These are phyloP conservation scores for Cepphus grylle DNA, from an alignment of 2,113 vertebrate species.

Conservation along the genomic window DNA sequence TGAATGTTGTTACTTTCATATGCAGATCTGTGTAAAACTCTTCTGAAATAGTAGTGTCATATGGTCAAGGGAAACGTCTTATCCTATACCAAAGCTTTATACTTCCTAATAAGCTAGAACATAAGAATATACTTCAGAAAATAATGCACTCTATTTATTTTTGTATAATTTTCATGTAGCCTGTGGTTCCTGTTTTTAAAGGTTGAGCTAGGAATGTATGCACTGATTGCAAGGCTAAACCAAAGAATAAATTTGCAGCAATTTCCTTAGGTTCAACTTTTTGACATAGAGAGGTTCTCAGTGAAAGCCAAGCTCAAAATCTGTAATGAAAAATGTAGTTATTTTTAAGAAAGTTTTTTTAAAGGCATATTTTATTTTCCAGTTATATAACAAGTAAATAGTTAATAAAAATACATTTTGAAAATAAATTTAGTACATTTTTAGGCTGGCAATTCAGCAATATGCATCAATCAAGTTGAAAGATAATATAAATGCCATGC, in stretches of 20 bases:
- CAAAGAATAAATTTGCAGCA: background rate
- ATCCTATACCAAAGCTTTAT: background rate
- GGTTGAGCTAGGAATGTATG: background rate
- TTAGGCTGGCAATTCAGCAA: slow-evolving; percentile 55
- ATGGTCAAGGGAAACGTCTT: background rate
- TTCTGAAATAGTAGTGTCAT: background rate
- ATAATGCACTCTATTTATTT: background rate
- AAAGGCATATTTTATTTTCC: background rate
- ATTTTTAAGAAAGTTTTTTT: background rate
- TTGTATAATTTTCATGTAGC: background rate
- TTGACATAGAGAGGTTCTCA: background rate
- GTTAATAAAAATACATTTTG: slow-evolving; percentile 52
- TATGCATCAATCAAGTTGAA: slow-evolving; percentile 53
- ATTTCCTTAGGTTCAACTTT: background rate
- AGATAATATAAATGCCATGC: slow-evolving; percentile 59
- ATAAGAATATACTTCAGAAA: background rate
- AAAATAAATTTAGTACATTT: slow-evolving; percentile 38
- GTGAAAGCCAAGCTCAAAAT: background rate
- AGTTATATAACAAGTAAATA: slow-evolving; percentile 25
- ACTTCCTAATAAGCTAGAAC: background rate
- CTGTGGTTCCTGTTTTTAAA: background rate
- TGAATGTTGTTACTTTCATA: background rate
- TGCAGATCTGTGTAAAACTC: background rate
- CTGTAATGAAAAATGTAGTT: background rate
- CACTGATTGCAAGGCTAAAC: background rate